A percentile compares a stretch with the other conserved stretches of the same genome.
Conservation (phyloP, 2,797 vertebrate species). For the Sciaenops ocellatus region DNA sequence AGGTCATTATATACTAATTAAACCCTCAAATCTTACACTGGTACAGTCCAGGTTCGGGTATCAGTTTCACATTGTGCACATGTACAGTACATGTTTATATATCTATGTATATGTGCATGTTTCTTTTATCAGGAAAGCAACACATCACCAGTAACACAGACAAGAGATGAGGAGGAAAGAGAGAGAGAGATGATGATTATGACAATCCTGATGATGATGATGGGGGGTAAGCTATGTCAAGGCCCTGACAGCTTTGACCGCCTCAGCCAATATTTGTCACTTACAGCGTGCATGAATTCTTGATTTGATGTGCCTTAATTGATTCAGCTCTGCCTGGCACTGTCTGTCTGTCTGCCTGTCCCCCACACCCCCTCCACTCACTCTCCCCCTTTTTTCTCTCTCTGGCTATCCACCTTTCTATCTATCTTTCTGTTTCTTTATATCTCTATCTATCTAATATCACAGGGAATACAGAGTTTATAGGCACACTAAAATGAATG, state of each 20-base stretch:
- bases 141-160: constrained; percentile 35
- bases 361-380: constrained; percentile 8
- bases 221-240: constrained; percentile 64
- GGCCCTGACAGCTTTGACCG: constrained; percentile 74
- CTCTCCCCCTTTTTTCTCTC: constrained; percentile 7
- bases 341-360: constrained; percentile 85
- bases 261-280: constrained; percentile 92
- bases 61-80: neutral
- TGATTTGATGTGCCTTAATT: constrained; percentile 97
- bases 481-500: constrained; percentile 57
- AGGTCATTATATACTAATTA: too few species aligned
- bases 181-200: constrained; percentile 39
- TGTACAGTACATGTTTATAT: neutral
- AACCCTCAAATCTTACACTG: neutral
- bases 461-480: constrained; percentile 28
- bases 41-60: neutral
- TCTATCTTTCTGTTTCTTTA: constrained; percentile 24
- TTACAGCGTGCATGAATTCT: constrained; percentile 93
- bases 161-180: constrained; percentile 17
- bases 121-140: constrained; percentile 6
- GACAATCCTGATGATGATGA: constrained; percentile 50
- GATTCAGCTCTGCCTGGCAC: constrained; percentile 91
- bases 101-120: neutral
- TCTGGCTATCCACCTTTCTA: constrained; percentile 49
- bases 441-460: constrained; percentile 44